Evolutionary conservation across 2,113 vertebrate genomes (phyloP).

Genomic region (Scortum barcoo): DNA sequence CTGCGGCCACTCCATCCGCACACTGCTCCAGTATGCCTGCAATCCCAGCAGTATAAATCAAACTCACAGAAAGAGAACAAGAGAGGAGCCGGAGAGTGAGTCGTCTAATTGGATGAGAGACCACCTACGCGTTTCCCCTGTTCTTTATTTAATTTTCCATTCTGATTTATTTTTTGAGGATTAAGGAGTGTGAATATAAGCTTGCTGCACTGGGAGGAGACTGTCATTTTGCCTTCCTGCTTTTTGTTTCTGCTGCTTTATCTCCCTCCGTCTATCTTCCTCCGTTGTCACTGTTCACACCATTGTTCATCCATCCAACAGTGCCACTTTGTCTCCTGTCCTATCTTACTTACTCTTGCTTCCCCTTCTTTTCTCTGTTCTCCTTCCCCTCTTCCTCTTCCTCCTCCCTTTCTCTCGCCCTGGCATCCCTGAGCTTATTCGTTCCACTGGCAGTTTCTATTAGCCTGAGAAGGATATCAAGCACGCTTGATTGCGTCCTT

Average conservation of each 20-base stretch:
- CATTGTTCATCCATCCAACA: constrained; percentile 62
- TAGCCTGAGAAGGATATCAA: constrained; percentile 77
- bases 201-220: constrained; percentile 61
- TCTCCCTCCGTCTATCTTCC: constrained; percentile 62
- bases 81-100: constrained; percentile 37
- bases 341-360: constrained; percentile 56
- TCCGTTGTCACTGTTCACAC: constrained; percentile 61
- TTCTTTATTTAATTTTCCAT: constrained; percentile 73
- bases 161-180: constrained; percentile 69
- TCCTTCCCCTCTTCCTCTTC: constrained; percentile 22
- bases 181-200: constrained; percentile 58
- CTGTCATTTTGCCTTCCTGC: constrained; percentile 60
- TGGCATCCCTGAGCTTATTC: constrained; percentile 69
- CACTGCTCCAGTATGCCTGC: constrained; percentile 17
- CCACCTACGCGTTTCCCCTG: constrained; percentile 64
- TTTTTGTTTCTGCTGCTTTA: constrained; percentile 59
- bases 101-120: constrained; percentile 79
- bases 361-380: constrained; percentile 20
- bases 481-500: constrained; percentile 71
- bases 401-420: constrained; percentile 37
- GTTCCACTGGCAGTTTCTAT: constrained; percentile 82
- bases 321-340: constrained; percentile 56
- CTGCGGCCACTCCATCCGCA: constrained; percentile 9
- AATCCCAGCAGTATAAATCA: constrained; percentile 68
- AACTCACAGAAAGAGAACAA: constrained; percentile 31